Conservation (phyloP, 2,797 vertebrate species). For the Brachymystax lenok region DNA sequence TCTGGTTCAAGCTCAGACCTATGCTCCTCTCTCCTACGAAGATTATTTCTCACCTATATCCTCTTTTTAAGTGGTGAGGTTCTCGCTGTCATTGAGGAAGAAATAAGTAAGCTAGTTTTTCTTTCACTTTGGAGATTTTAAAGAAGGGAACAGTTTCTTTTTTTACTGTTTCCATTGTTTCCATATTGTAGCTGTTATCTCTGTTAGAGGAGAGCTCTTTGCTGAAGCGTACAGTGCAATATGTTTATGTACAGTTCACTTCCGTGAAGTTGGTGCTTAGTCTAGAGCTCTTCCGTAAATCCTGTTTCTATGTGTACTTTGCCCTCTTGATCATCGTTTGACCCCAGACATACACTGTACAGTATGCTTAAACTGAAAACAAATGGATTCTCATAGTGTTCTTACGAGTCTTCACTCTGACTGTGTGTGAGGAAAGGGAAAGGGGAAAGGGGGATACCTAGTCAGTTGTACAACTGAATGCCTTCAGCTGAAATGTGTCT, state of each 20-base stretch:
- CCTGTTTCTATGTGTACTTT: slow-evolving; percentile 21
- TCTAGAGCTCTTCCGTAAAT: not conserved
- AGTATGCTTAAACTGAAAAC: slow-evolving; percentile 6
- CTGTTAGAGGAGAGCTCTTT: too few species aligned
- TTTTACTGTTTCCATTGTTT: slow-evolving; percentile 15
- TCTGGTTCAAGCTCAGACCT: not conserved
- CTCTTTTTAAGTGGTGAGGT: too few species aligned
- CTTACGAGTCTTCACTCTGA: not conserved
- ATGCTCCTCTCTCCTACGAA: not conserved
- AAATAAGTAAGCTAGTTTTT: not conserved
- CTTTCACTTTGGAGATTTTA: not conserved
- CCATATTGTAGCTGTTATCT: too few species aligned
- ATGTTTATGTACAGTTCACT: too few species aligned
- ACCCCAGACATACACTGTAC: not conserved
- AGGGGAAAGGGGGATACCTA: too few species aligned
- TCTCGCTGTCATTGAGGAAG: not conserved
- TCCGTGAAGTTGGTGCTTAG: not conserved
- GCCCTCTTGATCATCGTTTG: not conserved
- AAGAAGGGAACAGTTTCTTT: not conserved
- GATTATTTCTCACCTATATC: not conserved
- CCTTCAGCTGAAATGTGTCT: too few species aligned
- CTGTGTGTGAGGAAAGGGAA: not conserved
- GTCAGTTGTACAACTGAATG: too few species aligned
- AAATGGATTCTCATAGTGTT: not conserved
- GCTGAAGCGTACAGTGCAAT: too few species aligned